phyloP scores from a whole-genome alignment of 2,888 invertebrate genomes.

The Sphaeridia pumilis region DNA sequence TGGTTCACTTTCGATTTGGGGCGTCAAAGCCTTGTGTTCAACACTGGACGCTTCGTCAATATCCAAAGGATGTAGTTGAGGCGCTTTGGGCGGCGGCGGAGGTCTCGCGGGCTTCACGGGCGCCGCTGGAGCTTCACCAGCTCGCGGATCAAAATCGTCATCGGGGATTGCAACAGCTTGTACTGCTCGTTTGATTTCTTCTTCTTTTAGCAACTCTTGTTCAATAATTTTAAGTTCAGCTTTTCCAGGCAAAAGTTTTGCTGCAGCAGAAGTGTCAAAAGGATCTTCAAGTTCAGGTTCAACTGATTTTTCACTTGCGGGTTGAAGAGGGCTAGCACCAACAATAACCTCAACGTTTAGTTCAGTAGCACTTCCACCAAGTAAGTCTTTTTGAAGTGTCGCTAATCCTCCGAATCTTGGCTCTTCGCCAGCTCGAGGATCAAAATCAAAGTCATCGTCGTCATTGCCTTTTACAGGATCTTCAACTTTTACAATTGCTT shows the following conservation, averaged over 20 bases:
- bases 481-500: slow-evolving; percentile 35
- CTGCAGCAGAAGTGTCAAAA: slow-evolving; percentile 70
- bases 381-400: slow-evolving; percentile 50
- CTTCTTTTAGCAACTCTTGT: slow-evolving; percentile 55
- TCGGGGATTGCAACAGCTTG: slow-evolving; percentile 38
- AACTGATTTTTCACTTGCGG: slow-evolving; percentile 48
- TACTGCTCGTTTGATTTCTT: slow-evolving; percentile 39
- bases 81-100: neutral
- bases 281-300: slow-evolving; percentile 57
- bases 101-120: slow-evolving; percentile 5
- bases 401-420: slow-evolving; percentile 10
- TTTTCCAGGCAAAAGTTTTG: slow-evolving; percentile 59
- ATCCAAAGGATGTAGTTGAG: slow-evolving; percentile 23
- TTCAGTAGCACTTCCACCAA: slow-evolving; percentile 66
- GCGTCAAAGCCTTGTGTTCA: slow-evolving; percentile 20
- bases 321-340: slow-evolving; percentile 41
- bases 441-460: slow-evolving; percentile 36
- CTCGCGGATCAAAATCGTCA: slow-evolving; percentile 34
- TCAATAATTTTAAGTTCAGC: slow-evolving; percentile 67
- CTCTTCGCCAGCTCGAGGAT: slow-evolving; percentile 35
- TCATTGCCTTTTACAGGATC: slow-evolving; percentile 24
- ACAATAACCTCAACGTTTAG: slow-evolving; percentile 40
- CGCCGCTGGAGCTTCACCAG: slow-evolving; percentile 17
- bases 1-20: slow-evolving; percentile 22
- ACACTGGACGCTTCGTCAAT: slow-evolving; percentile 3